phyloP scores from a whole-genome alignment of 1,140 invertebrate species.

The Neodiprion lecontei region DNA sequence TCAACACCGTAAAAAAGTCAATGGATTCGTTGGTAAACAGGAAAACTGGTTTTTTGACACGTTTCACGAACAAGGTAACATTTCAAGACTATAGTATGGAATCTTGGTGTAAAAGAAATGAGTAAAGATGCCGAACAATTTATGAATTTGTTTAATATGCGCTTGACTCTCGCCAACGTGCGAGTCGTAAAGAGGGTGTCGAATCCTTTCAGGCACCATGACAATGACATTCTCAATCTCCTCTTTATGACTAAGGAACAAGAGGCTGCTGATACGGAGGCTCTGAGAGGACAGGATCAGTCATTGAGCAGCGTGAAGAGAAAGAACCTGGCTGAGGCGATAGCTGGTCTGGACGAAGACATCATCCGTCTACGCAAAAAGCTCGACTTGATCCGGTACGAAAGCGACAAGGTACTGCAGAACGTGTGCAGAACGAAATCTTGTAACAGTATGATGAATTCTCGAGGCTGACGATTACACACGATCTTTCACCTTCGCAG shows the following conservation, averaged over 20 bases:
- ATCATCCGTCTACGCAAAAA: slow-evolving; percentile 78
- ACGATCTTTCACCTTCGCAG: slow-evolving; percentile 33
- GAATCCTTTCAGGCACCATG: no score
- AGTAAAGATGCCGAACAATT: no score
- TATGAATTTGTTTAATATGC: no score
- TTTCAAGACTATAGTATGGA: no score
- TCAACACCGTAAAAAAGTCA: no score
- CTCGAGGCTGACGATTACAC: neutral
- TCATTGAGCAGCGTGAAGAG: slow-evolving; percentile 45
- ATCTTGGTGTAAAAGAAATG: no score
- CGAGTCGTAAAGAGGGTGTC: no score
- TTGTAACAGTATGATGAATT: slow-evolving; percentile 2
- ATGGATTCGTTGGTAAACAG: no score
- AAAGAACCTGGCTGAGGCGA: slow-evolving; percentile 62
- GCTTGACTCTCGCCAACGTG: no score
- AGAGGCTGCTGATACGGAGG: slow-evolving; percentile 49
- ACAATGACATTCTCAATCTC: neutral
- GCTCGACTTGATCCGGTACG: slow-evolving; percentile 75
- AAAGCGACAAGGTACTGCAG: slow-evolving; percentile 63
- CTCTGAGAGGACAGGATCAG: slow-evolving; percentile 45
- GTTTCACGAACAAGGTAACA: no score
- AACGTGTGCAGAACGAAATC: neutral
- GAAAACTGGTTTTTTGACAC: no score
- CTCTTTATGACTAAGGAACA: slow-evolving; percentile 47
- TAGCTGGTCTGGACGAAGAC: slow-evolving; percentile 74